Percentiles rank a stretch among this genome's conserved stretches.
Evolutionary conservation across 53 echinoderm and acorn worm genomes (phyloP).

Genomic region (Echinarachnius parma): DNA sequence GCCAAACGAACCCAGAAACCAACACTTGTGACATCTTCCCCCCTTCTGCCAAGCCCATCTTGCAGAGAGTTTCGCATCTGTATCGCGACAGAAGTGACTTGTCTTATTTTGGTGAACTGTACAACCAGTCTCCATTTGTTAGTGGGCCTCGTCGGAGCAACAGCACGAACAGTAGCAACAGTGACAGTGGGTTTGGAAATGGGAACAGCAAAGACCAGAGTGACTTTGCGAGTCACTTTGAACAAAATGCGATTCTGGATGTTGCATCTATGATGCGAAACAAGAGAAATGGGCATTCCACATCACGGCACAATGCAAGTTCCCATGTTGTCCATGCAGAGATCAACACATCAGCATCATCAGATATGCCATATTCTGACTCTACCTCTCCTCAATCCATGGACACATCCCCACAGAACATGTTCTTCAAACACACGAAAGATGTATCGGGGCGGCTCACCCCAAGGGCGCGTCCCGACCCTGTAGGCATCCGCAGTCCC

Average conservation of each 20-base stretch:
- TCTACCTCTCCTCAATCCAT: constrained; percentile 67
- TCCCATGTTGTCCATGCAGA: constrained; percentile 66
- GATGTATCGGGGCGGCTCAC: constrained; percentile 67
- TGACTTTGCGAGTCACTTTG: constrained; percentile 54
- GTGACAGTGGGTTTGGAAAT: constrained; percentile 97
- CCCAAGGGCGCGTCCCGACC: constrained; percentile 87
- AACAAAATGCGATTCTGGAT: constrained; percentile 64
- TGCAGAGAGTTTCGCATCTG: constrained; percentile 66
- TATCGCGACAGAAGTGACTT: constrained; percentile 66
- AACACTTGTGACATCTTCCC: constrained; percentile 90
- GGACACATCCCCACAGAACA: constrained; percentile 62
- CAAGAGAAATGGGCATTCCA: constrained; percentile 39
- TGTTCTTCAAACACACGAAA: constrained; percentile 35
- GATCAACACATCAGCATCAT: constrained; percentile 63
- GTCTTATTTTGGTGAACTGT: constrained; percentile 77
- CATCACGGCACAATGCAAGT: constrained; percentile 16
- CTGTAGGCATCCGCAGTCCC: constrained; percentile 60
- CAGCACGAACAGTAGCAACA: constrained; percentile 91
- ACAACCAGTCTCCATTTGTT: constrained; percentile 62
- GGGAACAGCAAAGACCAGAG: constrained; percentile 61
- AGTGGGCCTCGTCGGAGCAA: constrained; percentile 73
- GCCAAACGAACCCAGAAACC: constrained; percentile 67
- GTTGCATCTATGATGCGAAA: constrained; percentile 88
- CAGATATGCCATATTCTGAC: constrained; percentile 62
- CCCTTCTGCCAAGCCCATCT: constrained; percentile 69